Percentiles rank a stretch among this genome's conserved stretches.
phyloP scores from a whole-genome alignment of 1,140 invertebrate genomes.

The Zaprionus vittiger region DNA sequence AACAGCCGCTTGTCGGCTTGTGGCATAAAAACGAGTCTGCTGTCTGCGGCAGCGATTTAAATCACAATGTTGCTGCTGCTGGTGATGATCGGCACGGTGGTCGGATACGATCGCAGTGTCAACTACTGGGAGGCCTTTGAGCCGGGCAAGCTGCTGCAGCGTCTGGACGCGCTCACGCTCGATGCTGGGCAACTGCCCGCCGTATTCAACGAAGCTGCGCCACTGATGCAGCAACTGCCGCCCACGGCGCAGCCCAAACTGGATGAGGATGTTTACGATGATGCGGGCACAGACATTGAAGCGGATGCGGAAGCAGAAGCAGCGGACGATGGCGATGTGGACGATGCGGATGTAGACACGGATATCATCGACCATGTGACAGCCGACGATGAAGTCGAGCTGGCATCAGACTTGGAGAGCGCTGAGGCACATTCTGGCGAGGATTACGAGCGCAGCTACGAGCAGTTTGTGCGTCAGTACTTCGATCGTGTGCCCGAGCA shows the following conservation, averaged over 20 bases:
- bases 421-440: constrained; percentile 57
- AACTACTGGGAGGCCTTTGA: constrained; percentile 75
- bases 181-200: constrained; percentile 19
- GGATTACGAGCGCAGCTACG: constrained; percentile 75
- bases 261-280: constrained; percentile 22
- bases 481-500: constrained; percentile 54
- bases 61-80: constrained; percentile 42
- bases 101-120: constrained; percentile 53
- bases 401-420: constrained; percentile 22
- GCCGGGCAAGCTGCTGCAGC: constrained; percentile 65
- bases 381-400: constrained; percentile 9
- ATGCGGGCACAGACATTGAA: not conserved
- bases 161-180: constrained; percentile 51
- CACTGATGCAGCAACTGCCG: constrained; percentile 1
- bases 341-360: constrained; percentile 25
- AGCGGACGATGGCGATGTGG: not conserved
- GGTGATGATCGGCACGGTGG: constrained; percentile 43
- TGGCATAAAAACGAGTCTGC: constrained; percentile 24
- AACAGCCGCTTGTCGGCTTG: not conserved
- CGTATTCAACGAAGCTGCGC: not conserved
- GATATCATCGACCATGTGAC: constrained; percentile 10
- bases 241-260: constrained; percentile 42
- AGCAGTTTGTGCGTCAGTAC: constrained; percentile 72
- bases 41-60: constrained; percentile 5
- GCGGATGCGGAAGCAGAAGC: not conserved